Evolutionary conservation across 2,888 invertebrate species (phyloP).

Genomic region (Urechis unicinctus): DNA sequence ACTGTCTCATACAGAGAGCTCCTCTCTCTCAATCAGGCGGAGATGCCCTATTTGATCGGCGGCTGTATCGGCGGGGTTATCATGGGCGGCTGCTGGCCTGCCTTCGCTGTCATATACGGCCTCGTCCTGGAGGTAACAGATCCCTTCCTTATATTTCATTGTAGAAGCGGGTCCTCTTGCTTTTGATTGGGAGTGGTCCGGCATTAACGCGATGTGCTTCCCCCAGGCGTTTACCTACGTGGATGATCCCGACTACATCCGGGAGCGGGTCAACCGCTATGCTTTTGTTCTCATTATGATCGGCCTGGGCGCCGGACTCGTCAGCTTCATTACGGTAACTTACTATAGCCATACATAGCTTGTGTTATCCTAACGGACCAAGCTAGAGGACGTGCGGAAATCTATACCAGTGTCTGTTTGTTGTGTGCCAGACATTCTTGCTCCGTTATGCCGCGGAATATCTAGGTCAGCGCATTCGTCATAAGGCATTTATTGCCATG

Average conservation of each 20-base stretch:
- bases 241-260: too few relatives aligned
- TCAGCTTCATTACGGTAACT: conserved; percentile 7
- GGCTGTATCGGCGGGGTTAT: conserved; percentile 36
- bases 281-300: too few relatives aligned
- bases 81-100: conserved; percentile 44
- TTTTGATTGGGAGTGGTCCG: too few relatives aligned
- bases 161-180: too few relatives aligned
- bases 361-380: too few relatives aligned
- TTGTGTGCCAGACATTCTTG: conserved; percentile 16
- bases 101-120: conserved; percentile 48
- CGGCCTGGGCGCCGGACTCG: conserved; percentile 10
- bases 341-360: too few relatives aligned
- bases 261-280: too few relatives aligned
- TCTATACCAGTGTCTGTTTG: too few relatives aligned
- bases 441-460: conserved; percentile 59
- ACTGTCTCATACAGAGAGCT: too few relatives aligned
- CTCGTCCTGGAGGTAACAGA: conserved; percentile 23
- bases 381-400: too few relatives aligned
- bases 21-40: conserved; percentile 34
- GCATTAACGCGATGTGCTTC: too few relatives aligned
- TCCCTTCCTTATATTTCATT: background rate
- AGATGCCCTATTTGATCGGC: conserved; percentile 29
- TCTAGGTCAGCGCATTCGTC: conserved; percentile 67
- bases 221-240: too few relatives aligned
- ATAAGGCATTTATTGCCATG: conserved; percentile 38